Evolutionary conservation across 2,888 invertebrate genomes (phyloP).

Genomic region (Luperina testacea): DNA sequence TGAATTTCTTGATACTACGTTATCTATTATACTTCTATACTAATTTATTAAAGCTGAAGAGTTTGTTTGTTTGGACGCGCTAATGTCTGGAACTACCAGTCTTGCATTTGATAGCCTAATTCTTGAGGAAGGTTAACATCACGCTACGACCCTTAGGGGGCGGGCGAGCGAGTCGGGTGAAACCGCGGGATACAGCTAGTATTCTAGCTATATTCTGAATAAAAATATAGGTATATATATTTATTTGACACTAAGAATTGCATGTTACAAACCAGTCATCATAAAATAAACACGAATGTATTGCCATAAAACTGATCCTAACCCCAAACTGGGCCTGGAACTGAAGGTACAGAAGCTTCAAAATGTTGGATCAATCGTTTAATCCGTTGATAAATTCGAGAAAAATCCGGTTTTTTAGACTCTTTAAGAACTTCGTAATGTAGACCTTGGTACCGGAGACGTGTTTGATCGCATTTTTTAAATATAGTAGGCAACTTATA

Average conservation of each 20-base stretch:
- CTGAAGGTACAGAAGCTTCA: no score
- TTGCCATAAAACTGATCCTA: no score
- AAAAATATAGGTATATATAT: no score
- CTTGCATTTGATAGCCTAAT: background rate
- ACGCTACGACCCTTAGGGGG: background rate
- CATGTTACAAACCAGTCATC: no score
- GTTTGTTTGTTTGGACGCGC: background rate
- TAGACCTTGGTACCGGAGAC: conserved; percentile 37
- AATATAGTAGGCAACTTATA: background rate
- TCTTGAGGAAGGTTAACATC: background rate
- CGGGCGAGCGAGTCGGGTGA: background rate
- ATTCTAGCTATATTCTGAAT: no score
- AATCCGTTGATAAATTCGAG: conserved; percentile 8
- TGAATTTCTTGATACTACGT: conserved; percentile 27
- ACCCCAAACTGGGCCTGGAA: no score
- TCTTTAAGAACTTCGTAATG: conserved; percentile 4
- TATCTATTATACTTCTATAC: background rate
- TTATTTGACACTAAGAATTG: no score
- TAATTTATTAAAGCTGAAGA: background rate
- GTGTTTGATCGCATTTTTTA: conserved; percentile 29
- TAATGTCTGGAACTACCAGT: background rate
- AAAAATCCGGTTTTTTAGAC: conserved; percentile 4
- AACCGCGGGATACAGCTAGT: background rate
- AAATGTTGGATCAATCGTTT: conserved; percentile 13
- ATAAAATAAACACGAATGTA: no score